A percentile compares a stretch with the other conserved stretches of the same genome.
These are phyloP conservation scores for Shinisaurus crocodilurus DNA, from an alignment of 2,113 vertebrate species.

Conservation along the genomic window DNA sequence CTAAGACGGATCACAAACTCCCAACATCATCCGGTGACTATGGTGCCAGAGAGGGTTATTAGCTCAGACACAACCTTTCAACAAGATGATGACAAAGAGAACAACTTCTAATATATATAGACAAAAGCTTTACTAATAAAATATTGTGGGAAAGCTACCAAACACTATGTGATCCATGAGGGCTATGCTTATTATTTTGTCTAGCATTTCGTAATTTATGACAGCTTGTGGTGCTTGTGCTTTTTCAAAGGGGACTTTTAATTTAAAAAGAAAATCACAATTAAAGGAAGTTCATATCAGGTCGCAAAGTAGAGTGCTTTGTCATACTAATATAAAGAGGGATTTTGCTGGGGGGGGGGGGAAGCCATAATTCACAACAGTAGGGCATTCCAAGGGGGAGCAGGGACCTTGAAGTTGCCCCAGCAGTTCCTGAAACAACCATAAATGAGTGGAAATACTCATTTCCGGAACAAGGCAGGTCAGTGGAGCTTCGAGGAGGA, in stretches of 20 bases:
- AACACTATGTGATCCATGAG: slow-evolving; percentile 7
- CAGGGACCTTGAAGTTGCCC: background rate
- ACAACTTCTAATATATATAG: background rate
- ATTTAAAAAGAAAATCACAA: background rate
- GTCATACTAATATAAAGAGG: background rate
- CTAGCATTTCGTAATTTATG: background rate
- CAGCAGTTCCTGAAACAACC: no score
- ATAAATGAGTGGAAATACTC: no score
- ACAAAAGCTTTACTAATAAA: slow-evolving; percentile 8
- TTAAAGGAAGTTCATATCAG: slow-evolving; percentile 19
- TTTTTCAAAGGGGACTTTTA: background rate
- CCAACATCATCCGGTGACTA: background rate
- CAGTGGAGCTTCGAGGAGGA: no score
- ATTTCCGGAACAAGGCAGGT: no score
- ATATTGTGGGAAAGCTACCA: background rate
- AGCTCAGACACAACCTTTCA: background rate
- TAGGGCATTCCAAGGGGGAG: background rate
- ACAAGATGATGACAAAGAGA: background rate
- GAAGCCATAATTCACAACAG: background rate
- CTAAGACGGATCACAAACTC: background rate
- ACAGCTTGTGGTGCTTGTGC: background rate
- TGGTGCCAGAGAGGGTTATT: background rate
- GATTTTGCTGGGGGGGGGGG: background rate
- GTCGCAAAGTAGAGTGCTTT: background rate
- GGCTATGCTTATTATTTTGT: slow-evolving; percentile 20